These are phyloP conservation scores for Azemiops feae DNA, from an alignment of 2,113 vertebrate species.

Conservation along the genomic window DNA sequence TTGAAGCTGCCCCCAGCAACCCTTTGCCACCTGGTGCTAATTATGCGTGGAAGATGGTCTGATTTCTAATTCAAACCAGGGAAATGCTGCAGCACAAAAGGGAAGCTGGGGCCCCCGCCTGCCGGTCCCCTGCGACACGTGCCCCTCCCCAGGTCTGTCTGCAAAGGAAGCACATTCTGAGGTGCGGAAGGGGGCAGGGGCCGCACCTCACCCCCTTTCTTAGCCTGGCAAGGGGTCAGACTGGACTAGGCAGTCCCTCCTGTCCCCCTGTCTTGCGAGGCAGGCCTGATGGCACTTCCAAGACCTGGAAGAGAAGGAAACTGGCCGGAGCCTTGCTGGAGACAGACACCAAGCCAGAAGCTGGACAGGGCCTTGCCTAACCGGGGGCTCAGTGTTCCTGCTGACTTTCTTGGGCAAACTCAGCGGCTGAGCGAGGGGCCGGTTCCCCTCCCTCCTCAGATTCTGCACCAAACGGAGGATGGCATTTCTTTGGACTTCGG, in stretches of 20 bases:
- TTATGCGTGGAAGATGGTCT: constrained; percentile 41
- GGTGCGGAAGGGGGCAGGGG: not conserved
- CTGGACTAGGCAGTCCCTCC: not conserved
- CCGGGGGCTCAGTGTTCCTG: not conserved
- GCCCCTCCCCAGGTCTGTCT: not conserved
- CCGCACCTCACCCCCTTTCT: not conserved
- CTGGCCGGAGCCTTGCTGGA: not conserved
- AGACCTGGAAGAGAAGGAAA: not conserved
- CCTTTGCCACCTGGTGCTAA: constrained; percentile 50
- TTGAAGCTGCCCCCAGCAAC: constrained; percentile 54
- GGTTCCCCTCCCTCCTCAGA: not conserved
- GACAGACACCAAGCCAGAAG: not conserved
- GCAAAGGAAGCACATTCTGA: not conserved
- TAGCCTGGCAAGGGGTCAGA: not conserved
- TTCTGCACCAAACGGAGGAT: not conserved
- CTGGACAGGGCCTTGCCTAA: not conserved
- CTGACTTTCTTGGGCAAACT: not conserved
- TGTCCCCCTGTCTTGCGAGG: not conserved
- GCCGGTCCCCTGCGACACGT: not conserved
- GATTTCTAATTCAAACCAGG: constrained; percentile 56
- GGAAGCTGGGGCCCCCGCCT: not conserved
- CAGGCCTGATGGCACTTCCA: not conserved
- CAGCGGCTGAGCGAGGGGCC: not conserved
- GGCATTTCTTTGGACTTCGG: not conserved
- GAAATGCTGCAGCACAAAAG: constrained; percentile 32